Conservation (phyloP, 2,888 invertebrate genomes). For the Nemurella pictetii region DNA sequence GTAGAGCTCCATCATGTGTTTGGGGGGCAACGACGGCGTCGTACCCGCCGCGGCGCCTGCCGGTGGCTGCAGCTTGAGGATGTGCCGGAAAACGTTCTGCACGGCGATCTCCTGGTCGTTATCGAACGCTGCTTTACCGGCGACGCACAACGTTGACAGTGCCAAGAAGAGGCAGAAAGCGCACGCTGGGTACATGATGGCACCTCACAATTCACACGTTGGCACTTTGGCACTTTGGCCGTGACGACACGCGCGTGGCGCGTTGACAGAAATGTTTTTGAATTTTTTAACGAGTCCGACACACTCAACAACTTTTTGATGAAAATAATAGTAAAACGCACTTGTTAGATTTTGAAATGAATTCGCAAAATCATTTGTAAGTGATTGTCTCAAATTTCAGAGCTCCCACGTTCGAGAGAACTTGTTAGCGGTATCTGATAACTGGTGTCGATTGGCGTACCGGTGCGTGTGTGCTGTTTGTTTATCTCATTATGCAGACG, state of each 20-base stretch:
- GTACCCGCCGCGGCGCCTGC: neutral
- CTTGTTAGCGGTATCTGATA: neutral
- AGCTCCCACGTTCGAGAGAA: neutral
- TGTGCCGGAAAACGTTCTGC: neutral
- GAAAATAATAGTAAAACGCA: neutral
- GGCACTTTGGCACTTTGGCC: no score
- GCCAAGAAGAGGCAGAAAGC: neutral
- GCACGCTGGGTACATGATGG: neutral
- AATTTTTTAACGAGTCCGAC: no score
- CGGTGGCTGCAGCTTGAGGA: constrained; percentile 20
- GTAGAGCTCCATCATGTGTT: constrained; percentile 43
- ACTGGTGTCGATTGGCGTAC: neutral
- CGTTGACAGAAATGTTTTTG: neutral
- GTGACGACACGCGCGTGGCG: neutral
- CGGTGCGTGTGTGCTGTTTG: neutral
- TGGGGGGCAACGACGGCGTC: constrained; percentile 35
- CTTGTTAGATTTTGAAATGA: neutral
- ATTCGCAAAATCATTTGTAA: neutral
- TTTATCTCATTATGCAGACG: neutral
- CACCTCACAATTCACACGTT: neutral
- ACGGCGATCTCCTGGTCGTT: neutral
- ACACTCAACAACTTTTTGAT: neutral
- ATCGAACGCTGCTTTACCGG: neutral
- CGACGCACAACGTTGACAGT: neutral
- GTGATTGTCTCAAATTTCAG: neutral